Evolutionary conservation across 2,797 vertebrate species (phyloP), one percentile per base, ranked within the genome.

Genomic region (Pelobates cultripes): DNA sequence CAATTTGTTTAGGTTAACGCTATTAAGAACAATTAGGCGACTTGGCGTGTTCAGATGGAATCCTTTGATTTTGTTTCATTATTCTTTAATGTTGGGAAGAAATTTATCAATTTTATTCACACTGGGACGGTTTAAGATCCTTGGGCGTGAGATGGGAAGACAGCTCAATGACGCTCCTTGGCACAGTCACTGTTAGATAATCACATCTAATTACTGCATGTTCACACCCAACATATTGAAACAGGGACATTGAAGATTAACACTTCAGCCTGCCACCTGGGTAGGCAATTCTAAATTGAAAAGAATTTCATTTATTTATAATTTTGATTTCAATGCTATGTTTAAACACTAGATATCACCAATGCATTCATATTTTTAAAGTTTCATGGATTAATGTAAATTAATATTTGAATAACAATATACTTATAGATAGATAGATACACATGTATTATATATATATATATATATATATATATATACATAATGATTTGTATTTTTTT

Each of bases 151-250:
- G 70, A 74, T 78, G 51, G 47, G 70, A 60, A 75, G 40, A 55
- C 55, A 44, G 73, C 73, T 55, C 61, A 40, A 73, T 73, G 70
- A 78, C 43, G 64, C 47, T 70, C 43, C 76, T 75, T 83, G 76
- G 81, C 81, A 78, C 76, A 13, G 41, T 45, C 69, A 8, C 67
- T 43, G 76, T 43, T 79, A 44, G 73, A 77, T 74, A 78, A 79
- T 84, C 77, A 73, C 66, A 64, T 40, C 72, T 84, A 84, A 84
- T 84, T 79, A 75, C 72, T 43, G 4, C 60, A 45, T 70, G 12
- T 79, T 84, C 82, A 79, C 82, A 84, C 72, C 63, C 66, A 79
- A 71, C 77, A 79, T 75, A 79, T 75, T 83, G 77, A 64, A 75
- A 71, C 43, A 79, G 47, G 82, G 64, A 84, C 53, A 79, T 79